Base-by-base conservation (phyloP, 2,797 vertebrate species). In the Brachyrhaphis roseni region DNA sequence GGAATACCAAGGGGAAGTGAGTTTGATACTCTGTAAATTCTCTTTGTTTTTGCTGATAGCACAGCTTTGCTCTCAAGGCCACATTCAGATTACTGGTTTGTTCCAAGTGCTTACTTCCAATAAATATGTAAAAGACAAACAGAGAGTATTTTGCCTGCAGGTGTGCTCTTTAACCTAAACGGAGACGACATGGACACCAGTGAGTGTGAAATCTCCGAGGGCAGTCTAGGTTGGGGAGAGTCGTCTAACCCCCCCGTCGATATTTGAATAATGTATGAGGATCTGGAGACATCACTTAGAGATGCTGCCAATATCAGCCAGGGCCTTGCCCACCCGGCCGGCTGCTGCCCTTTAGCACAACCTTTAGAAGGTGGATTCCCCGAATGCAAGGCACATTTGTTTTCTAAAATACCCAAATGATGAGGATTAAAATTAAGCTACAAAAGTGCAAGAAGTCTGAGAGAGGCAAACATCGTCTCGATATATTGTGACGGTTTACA, bases 261-360 rank as follows among this genome's bases (percentile, higher is more conserved):
- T 72, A 88, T 86, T 84, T 95, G 94, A 95, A 95, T 96, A 94
- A 95, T 94, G 91, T 77, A 95, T 95, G 72, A 88, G 86, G 88
- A 91, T 94, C 91, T 93, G 86, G 91, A 94, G 94, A 93, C 94
- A 94, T 95, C 92, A 90, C 89, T 95, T 94, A 94, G 88, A 90
- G 89, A 94, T 89, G 91, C 93, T 94, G 93, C 94, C 93, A 90
- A 94, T 94, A 94, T 91, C 89, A 89, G 84, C 88, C 84, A 79
- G 82, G 82, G 84, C 90, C 84, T 84, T 85, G 84, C 84, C 91
- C 87, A 87, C 89, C 89, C 89, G 78, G 81, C 78, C 86, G 87
- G 80, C 87, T 89, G 82, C 75, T 95, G 94, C 91, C 94, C 93
- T 95, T 95, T 94, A 93, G 80, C 90, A 87, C 93, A 93, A 93